Conservation (phyloP, 2,113 vertebrate species). For the Triplophysa dalaica region DNA sequence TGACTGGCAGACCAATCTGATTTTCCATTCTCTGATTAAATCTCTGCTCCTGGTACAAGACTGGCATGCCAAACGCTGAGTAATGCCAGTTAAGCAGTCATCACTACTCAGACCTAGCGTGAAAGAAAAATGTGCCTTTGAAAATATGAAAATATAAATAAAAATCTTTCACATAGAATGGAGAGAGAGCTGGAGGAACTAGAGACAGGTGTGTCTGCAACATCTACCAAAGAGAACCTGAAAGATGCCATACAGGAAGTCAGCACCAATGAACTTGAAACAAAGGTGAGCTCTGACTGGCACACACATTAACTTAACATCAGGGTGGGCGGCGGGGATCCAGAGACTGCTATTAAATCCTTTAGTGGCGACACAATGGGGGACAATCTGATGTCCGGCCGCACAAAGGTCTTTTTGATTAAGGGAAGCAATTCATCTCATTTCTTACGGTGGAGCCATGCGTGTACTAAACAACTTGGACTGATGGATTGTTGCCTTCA, state of each 20-base stretch:
- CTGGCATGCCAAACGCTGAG: constrained; percentile 29
- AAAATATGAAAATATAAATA: no score
- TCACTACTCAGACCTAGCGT: constrained; percentile 11
- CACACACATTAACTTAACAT: constrained; percentile 26
- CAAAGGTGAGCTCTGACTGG: constrained; percentile 68
- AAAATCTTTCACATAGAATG: constrained; percentile 51
- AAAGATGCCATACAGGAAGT: constrained; percentile 62
- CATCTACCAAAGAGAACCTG: constrained; percentile 71
- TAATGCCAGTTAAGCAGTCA: constrained; percentile 25
- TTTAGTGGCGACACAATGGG: constrained; percentile 20
- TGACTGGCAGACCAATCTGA: constrained; percentile 29
- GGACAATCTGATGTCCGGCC: not conserved
- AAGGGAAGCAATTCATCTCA: not conserved
- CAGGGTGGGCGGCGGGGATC: constrained; percentile 37
- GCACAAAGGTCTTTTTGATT: constrained; percentile 27
- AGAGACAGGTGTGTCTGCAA: constrained; percentile 72
- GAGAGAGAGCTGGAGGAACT: constrained; percentile 82
- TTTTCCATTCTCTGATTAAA: constrained; percentile 49
- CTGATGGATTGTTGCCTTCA: not conserved
- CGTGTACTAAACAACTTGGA: not conserved
- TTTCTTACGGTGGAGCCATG: not conserved
- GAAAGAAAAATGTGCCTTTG: not conserved
- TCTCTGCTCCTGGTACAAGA: constrained; percentile 37
- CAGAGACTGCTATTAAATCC: not conserved
- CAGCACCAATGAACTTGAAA: constrained; percentile 56